Percentiles rank a stretch among this genome's conserved stretches.
Conservation (phyloP, 1,140 invertebrate species). For the Hylaeus volcanicus region DNA sequence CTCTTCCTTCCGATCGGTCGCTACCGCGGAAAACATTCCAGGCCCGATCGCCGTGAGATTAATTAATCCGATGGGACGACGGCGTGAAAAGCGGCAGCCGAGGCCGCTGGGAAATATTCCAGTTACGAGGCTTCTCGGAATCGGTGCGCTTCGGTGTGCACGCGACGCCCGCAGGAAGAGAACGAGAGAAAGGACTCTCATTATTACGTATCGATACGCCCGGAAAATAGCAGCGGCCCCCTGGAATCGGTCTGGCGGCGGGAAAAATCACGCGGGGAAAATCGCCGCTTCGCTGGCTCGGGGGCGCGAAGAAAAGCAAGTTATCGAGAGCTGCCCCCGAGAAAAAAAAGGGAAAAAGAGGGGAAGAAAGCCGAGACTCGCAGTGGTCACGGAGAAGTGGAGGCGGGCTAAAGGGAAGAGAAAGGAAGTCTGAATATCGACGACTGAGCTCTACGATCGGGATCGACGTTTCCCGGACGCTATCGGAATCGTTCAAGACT, state of each 20-base stretch:
- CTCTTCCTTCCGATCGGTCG: neutral
- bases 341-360: neutral
- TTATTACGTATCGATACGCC: slow-evolving; percentile 76
- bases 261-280: slow-evolving; percentile 47
- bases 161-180: slow-evolving; percentile 10
- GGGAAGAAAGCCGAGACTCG: neutral
- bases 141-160: slow-evolving; percentile 3
- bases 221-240: slow-evolving; percentile 69
- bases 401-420: neutral
- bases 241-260: slow-evolving; percentile 42
- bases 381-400: slow-evolving; percentile 4
- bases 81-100: slow-evolving; percentile 7
- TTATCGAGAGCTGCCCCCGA: slow-evolving; percentile 25
- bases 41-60: slow-evolving; percentile 28
- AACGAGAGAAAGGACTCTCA: slow-evolving; percentile 72
- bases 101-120: slow-evolving; percentile 16
- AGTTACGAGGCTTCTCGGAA: slow-evolving; percentile 16
- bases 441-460: neutral
- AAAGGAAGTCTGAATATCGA: neutral
- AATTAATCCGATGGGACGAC: slow-evolving; percentile 39
- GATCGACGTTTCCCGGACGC: too few species aligned
- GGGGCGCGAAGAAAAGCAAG: slow-evolving; percentile 49
- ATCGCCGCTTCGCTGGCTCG: slow-evolving; percentile 12
- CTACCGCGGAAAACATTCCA: slow-evolving; percentile 23
- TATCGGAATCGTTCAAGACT: too few species aligned